A percentile compares a stretch with the other conserved stretches of the same genome.
phyloP scores from a whole-genome alignment of 2,888 invertebrate genomes.

The Pterostichus madidus region DNA sequence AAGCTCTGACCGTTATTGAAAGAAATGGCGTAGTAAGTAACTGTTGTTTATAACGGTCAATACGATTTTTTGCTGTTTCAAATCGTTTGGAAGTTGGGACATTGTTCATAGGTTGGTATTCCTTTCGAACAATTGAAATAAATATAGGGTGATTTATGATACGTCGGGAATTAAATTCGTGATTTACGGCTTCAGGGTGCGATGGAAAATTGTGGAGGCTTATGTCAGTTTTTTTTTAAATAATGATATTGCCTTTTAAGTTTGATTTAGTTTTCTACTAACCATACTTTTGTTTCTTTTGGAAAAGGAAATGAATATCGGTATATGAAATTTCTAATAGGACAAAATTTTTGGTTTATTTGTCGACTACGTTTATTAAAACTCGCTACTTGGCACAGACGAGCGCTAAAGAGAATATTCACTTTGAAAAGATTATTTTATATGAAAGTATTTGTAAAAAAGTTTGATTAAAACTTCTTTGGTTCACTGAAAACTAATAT shows the following conservation, averaged over 20 bases:
- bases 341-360: no score
- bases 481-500: neutral
- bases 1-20: neutral
- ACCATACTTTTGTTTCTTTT: no score
- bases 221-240: neutral
- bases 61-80: constrained; percentile 25
- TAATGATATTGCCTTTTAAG: neutral
- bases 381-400: neutral
- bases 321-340: no score
- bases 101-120: neutral
- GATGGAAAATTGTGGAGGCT: constrained; percentile 10
- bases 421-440: neutral
- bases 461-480: constrained; percentile 10
- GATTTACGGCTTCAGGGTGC: neutral
- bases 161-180: constrained; percentile 19
- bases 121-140: constrained; percentile 25
- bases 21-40: constrained; percentile 30
- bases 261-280: neutral
- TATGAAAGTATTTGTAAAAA: neutral
- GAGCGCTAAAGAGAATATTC: neutral
- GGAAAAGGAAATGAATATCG: no score
- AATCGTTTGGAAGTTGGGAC: neutral
- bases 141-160: constrained; percentile 14
- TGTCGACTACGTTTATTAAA: no score
- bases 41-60: constrained; percentile 34